Percentiles rank a stretch among this genome's conserved stretches.
Conservation (phyloP, 2,888 invertebrate species). For the Aporophyla lueneburgensis region DNA sequence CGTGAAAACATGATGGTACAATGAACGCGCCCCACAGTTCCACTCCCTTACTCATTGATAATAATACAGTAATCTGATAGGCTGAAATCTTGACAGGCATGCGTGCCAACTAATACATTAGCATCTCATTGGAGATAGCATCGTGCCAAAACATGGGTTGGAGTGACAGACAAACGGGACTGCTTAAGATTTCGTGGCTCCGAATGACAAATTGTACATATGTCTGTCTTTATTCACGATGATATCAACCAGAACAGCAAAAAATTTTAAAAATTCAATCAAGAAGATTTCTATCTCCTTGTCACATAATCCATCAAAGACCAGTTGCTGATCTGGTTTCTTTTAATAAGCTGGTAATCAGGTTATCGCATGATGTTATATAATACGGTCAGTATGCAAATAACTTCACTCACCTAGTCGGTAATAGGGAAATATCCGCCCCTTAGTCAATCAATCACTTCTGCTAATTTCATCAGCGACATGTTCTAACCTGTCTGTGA, state of each 20-base stretch:
- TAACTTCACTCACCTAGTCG: conserved; percentile 54
- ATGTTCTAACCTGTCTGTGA: conserved; percentile 17
- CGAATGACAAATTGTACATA: conserved; percentile 72
- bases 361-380: conserved; percentile 63
- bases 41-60: conserved; percentile 73
- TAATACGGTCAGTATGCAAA: conserved; percentile 67
- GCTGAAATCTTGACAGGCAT: conserved; percentile 73
- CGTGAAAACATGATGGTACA: conserved; percentile 72
- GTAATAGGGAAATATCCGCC: conserved; percentile 64
- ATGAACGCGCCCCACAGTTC: conserved; percentile 65
- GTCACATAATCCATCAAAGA: conserved; percentile 71
- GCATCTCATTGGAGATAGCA: conserved; percentile 85
- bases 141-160: conserved; percentile 78
- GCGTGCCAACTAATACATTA: conserved; percentile 89
- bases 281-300: conserved; percentile 52
- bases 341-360: conserved; percentile 59
- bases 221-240: conserved; percentile 64
- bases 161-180: conserved; percentile 74
- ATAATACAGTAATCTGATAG: conserved; percentile 84
- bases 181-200: conserved; percentile 65
- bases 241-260: conserved; percentile 59
- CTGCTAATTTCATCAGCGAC: conserved; percentile 47
- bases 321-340: conserved; percentile 70
- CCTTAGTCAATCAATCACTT: conserved; percentile 65
- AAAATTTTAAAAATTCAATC: conserved; percentile 61